Conservation (phyloP, 2,113 vertebrate species). For the Rhinoderma darwinii region DNA sequence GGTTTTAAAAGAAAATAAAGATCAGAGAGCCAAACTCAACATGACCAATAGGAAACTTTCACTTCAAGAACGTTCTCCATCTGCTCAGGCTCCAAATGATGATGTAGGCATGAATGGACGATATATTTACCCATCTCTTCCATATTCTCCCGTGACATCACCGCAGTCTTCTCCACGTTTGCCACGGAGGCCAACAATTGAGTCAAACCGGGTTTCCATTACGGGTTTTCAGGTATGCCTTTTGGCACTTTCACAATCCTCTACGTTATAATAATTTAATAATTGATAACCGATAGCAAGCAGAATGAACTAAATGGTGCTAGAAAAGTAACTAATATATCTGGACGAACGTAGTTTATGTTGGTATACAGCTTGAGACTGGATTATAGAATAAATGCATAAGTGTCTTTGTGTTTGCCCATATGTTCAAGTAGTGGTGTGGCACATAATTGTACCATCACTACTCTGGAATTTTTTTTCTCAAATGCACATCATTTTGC, state of each 20-base stretch:
- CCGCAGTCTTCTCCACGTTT: slow-evolving; percentile 91
- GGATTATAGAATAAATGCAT: no score
- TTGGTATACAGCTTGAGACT: no score
- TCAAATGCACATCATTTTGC: background rate
- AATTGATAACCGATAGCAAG: no score
- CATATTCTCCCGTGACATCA: slow-evolving; percentile 88
- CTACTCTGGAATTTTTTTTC: background rate
- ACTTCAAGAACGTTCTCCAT: slow-evolving; percentile 85
- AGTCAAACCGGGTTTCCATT: slow-evolving; percentile 95
- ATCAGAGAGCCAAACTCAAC: slow-evolving; percentile 75
- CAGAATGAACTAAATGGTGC: no score
- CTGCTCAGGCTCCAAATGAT: slow-evolving; percentile 71
- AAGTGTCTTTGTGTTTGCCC: no score
- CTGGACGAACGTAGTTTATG: no score
- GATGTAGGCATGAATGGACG: slow-evolving; percentile 76
- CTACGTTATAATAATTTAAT: background rate
- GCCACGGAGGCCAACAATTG: slow-evolving; percentile 89
- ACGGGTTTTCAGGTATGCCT: slow-evolving; percentile 88
- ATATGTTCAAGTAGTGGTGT: background rate
- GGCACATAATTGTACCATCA: background rate
- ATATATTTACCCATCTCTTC: slow-evolving; percentile 83
- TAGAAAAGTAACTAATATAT: no score
- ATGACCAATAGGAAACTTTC: slow-evolving; percentile 88
- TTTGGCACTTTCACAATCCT: background rate
- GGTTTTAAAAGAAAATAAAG: slow-evolving; percentile 56